These are phyloP conservation scores for Dynastes grantii DNA, from an alignment of 2,888 invertebrate species.

Conservation along the genomic window DNA sequence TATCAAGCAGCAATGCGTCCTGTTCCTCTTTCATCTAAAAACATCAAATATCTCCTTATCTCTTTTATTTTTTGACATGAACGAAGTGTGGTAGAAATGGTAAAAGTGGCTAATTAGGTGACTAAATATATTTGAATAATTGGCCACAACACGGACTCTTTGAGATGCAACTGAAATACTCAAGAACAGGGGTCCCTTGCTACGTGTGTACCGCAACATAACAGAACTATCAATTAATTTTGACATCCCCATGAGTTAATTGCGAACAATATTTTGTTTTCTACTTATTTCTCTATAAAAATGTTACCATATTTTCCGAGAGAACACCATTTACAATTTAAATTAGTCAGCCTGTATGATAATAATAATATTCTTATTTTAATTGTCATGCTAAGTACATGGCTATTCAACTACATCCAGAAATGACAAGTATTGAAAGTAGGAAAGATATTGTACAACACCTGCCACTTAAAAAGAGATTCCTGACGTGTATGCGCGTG, in stretches of 20 bases:
- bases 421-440: conserved; percentile 39
- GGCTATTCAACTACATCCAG: neutral
- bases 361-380: conserved; percentile 5
- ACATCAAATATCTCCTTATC: conserved; percentile 50
- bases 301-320: neutral
- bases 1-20: conserved; percentile 32
- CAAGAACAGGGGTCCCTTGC: conserved; percentile 15
- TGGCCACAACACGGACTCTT: conserved; percentile 55
- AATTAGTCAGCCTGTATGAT: conserved; percentile 1
- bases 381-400: conserved; percentile 29
- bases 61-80: conserved; percentile 49
- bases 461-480: conserved; percentile 28
- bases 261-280: neutral
- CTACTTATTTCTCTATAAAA: neutral
- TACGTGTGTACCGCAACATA: conserved; percentile 6
- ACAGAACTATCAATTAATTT: conserved; percentile 27
- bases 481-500: conserved; percentile 7
- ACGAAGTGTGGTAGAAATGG: conserved; percentile 50
- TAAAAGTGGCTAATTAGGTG: conserved; percentile 58
- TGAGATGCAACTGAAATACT: conserved; percentile 57
- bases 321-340: conserved; percentile 16
- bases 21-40: conserved; percentile 46
- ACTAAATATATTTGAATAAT: conserved; percentile 60
- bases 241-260: conserved; percentile 16
- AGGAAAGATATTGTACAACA: conserved; percentile 41